Evolutionary conservation across 2,888 invertebrate genomes (phyloP).

Genomic region (Epiblema foenella): DNA sequence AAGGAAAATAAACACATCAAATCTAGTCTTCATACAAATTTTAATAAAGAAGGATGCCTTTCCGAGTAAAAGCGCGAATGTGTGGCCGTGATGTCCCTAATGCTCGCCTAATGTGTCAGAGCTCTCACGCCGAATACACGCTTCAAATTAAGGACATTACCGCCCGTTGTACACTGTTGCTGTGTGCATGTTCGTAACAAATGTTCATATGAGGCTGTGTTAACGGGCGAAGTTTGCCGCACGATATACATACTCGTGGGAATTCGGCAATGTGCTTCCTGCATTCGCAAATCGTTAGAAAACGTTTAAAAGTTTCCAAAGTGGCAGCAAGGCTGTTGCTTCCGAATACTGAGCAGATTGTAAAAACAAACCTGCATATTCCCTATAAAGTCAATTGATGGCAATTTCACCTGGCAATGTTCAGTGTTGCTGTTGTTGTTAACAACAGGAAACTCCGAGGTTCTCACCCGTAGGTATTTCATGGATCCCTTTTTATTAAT

Average conservation of each 20-base stretch:
- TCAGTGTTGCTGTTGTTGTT: too few species aligned
- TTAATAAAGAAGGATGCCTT: slow-evolving; percentile 54
- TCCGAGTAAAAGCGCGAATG: slow-evolving; percentile 49
- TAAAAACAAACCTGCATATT: too few species aligned
- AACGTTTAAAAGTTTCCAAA: slow-evolving; percentile 27
- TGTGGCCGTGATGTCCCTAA: slow-evolving; percentile 54
- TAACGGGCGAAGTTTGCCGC: slow-evolving; percentile 40
- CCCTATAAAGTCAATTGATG: too few species aligned
- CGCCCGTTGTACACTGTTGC: slow-evolving; percentile 29
- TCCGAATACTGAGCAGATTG: not conserved
- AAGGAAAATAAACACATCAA: slow-evolving; percentile 16
- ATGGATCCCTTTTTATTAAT: too few species aligned
- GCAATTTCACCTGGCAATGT: too few species aligned
- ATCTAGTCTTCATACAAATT: slow-evolving; percentile 39
- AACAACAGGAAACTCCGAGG: too few species aligned
- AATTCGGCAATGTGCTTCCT: slow-evolving; percentile 41
- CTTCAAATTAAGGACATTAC: slow-evolving; percentile 46
- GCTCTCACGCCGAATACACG: slow-evolving; percentile 51
- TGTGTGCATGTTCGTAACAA: slow-evolving; percentile 34
- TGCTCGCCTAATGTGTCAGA: slow-evolving; percentile 56
- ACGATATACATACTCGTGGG: slow-evolving; percentile 38
- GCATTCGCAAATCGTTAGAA: slow-evolving; percentile 43
- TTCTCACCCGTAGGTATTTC: too few species aligned
- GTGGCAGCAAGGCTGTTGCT: not conserved
- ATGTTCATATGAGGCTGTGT: slow-evolving; percentile 37